A percentile compares a stretch with the other conserved stretches of the same genome.
phyloP scores from a whole-genome alignment of 2,888 invertebrate species.

The Trissolcus japonicus region DNA sequence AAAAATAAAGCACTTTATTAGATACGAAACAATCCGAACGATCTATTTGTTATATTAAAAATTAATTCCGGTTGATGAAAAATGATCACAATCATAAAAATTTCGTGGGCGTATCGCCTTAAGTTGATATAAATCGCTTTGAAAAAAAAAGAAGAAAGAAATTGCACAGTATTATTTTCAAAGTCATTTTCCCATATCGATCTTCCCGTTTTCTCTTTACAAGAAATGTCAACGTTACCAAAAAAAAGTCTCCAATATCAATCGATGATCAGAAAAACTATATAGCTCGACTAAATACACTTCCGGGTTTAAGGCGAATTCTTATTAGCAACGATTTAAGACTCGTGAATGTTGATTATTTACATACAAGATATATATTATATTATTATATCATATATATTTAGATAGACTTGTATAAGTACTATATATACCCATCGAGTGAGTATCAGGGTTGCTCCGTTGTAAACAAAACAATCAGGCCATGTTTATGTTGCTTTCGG shows the following conservation, averaged over 20 bases:
- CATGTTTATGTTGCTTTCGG: not conserved
- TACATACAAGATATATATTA: constrained; percentile 39
- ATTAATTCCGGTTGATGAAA: too few species aligned
- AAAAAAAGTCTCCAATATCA: not conserved
- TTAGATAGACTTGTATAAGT: constrained; percentile 51
- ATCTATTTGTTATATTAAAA: too few species aligned
- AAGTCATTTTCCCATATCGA: too few species aligned
- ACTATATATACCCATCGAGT: constrained; percentile 59
- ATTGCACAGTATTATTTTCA: too few species aligned
- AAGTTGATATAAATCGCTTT: too few species aligned
- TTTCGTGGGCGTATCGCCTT: too few species aligned
- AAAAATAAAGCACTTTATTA: too few species aligned
- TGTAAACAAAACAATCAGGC: too few species aligned
- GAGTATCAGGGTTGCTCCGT: constrained; percentile 32
- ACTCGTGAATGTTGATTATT: constrained; percentile 49
- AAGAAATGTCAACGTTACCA: not conserved
- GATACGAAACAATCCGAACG: too few species aligned
- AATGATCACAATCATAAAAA: too few species aligned
- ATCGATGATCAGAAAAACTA: not conserved
- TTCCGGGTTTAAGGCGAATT: constrained; percentile 23
- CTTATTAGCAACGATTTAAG: constrained; percentile 52
- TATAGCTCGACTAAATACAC: constrained; percentile 21
- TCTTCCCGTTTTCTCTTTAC: too few species aligned
- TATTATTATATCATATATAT: constrained; percentile 38
- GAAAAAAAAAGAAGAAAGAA: too few species aligned